Conservation (phyloP, 1,140 invertebrate species). For the Caenorhabditis tropicalis region DNA sequence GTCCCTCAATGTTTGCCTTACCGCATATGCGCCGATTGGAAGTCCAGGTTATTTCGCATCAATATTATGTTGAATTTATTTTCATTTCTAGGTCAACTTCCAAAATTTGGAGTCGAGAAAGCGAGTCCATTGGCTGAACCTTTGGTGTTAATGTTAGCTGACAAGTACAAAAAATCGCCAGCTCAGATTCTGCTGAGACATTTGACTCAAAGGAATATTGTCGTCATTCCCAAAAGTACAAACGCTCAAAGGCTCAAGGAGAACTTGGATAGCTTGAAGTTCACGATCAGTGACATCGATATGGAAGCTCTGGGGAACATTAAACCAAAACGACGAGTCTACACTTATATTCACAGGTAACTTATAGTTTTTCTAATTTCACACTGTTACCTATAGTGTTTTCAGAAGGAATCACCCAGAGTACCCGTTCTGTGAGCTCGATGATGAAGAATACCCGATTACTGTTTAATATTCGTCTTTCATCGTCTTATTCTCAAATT, state of each 20-base stretch:
- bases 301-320: background rate
- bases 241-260: background rate
- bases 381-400: too few species aligned
- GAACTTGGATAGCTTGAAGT: slow-evolving; percentile 9
- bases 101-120: background rate
- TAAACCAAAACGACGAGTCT: background rate
- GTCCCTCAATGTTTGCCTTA: slow-evolving; percentile 61
- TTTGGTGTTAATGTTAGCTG: background rate
- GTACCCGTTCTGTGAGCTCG: slow-evolving; percentile 14
- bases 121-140: background rate
- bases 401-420: background rate
- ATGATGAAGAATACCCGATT: background rate
- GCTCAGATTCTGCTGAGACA: slow-evolving; percentile 32
- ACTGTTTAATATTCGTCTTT: too few species aligned
- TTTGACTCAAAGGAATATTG: background rate
- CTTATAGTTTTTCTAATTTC: background rate
- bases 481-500: background rate
- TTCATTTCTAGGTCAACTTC: background rate
- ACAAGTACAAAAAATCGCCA: background rate
- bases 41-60: slow-evolving; percentile 59
- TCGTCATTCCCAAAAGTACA: slow-evolving; percentile 1
- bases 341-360: background rate
- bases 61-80: background rate
- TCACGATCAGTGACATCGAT: background rate
- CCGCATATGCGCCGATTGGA: slow-evolving; percentile 69